Evolutionary conservation across 2,797 vertebrate genomes (phyloP), one percentile per base, ranked within the genome.

Genomic region (Dromococcyx pavoninus): DNA sequence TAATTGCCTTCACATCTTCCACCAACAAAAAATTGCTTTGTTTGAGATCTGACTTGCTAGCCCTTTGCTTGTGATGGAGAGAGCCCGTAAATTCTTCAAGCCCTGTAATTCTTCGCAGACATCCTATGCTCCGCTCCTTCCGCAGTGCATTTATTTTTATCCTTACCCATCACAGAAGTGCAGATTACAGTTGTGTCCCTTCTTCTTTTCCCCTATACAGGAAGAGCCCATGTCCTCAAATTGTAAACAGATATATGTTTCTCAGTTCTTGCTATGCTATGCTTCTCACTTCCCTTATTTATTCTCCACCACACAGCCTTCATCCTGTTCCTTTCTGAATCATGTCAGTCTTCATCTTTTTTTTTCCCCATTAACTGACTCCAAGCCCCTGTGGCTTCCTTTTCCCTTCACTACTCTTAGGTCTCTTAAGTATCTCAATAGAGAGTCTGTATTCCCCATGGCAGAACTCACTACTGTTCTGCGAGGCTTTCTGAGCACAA

Each of bases 371-470:
- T 62, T 77, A 69, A 32, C 27, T 43, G 18, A 43, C 5, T 51
- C 48, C 23, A 33, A 44, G 17, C 27, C 19, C 22, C 37, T 37
- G 28, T 28, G 13, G 8, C 30, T 70, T 85, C 21, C 12, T 81
- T 62, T 70, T 54, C 28, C 27, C 32, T 67, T 58, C 61, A 7
- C 24, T 37, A 32, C 8, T 0, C 0, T 44, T 32, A 9, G 5
- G 19, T 73, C 56, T 33, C 61, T 43, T 9, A 15, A 32, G 21
- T 16, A 17, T 30, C 30, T 16, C 39, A 50, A 27, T 4, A 58
- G 9, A 50, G 51, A 50, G 28, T 15, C 10, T 84, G 13, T 32
- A 25, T 50, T 73, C 43, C 12, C 57, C 17, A 12, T 1, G 8
- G 32, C 13, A 87, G 56, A 33, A 22, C 41, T 41, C n/a, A 32